Base-by-base conservation (phyloP, 2,113 vertebrate species). In the Plotosus lineatus region DNA sequence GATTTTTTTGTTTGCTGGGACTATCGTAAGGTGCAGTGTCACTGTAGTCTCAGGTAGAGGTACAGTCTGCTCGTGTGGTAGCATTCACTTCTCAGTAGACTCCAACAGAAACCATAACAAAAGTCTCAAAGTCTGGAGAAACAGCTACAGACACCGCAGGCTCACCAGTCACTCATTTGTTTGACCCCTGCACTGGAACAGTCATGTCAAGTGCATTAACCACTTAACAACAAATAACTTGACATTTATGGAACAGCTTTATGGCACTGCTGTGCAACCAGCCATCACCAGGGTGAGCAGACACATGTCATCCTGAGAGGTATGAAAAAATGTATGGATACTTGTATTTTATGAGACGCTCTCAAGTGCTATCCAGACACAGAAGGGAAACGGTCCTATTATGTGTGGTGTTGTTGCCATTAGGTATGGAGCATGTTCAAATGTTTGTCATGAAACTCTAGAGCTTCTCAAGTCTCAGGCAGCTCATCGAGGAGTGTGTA, bases 11-110 rank as follows among this genome's bases (percentile, higher is more conserved):
- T n/a, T n/a, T n/a, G n/a, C n/a, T n/a, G n/a, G n/a, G n/a, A n/a
- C n/a, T n/a, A n/a, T n/a, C n/a, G n/a, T n/a, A n/a, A n/a, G n/a
- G n/a, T n/a, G n/a, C n/a, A n/a, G n/a, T n/a, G n/a, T n/a, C n/a
- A n/a, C n/a, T n/a, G n/a, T 50, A 23, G 71, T 56, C 65, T 44
- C 42, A 61, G 78, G 66, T 77, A 56, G 78, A 60, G 82, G 53
- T 84, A 51, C 46, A 72, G 78, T 42, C 55, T 63, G 58, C 66
- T 74, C 83, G 81, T 84, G 83, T 84, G 83, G 75, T 84, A 84
- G 77, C 83, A 55, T 82, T 84, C 83, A 84, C 75, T 72, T 75
- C 60, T 60, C 71, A 42, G 77, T 81, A 81, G 58, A 50, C 79
- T 81, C 36, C 56, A 78, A 66, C 79, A 78, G 75, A 81, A 53